Base-by-base conservation (phyloP, 1,140 invertebrate species). In the Camponotus pennsylvanicus region DNA sequence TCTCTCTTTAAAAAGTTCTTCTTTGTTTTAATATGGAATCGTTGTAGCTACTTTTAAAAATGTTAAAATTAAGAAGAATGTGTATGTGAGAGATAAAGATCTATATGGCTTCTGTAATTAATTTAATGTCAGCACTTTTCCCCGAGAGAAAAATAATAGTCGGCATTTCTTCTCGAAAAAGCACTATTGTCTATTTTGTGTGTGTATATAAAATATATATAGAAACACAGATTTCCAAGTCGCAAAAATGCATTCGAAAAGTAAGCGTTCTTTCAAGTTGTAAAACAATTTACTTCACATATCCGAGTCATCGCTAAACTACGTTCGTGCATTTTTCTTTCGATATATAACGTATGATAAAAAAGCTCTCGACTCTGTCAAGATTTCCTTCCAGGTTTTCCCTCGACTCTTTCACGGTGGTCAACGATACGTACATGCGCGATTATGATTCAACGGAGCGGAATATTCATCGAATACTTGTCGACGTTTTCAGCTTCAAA, bases 201-300 rank as follows among this genome's bases (percentile, higher is more conserved):
- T 40, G 3, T 40, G 3, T 40, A 6, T 40, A 6, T 27, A 27
- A 27, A 27, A 27, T 27, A 27, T 27, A 27, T 1, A 27, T 27
- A 27, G 27, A 27, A 27, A 27, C 27, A 69, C 3, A 80, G 77
- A 69, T 69, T 42, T 80, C 18, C 27, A 27, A 52, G 59, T 63
- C 18, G 57, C n/a, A 4, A 9, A 40, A 79, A 37, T 64, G 42
- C 42, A 66, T 34, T 78, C 77, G 34, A 27, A 42, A 55, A 55
- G 77, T 37, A 80, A 80, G 40, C 13, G 45, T 13, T 57, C 15
- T 49, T 37, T 27, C 13, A 52, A 75, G n/a, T 69, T 45, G n/a
- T 69, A 80, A 80, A 69, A 80, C 69, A 69, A 55, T 55, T 80
- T 21, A 27, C n/a, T 64, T 15, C 21, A 52, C 45, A 69, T 34